Conservation (phyloP, 2,113 vertebrate species). For the Neolamprologus hecqui region DNA sequence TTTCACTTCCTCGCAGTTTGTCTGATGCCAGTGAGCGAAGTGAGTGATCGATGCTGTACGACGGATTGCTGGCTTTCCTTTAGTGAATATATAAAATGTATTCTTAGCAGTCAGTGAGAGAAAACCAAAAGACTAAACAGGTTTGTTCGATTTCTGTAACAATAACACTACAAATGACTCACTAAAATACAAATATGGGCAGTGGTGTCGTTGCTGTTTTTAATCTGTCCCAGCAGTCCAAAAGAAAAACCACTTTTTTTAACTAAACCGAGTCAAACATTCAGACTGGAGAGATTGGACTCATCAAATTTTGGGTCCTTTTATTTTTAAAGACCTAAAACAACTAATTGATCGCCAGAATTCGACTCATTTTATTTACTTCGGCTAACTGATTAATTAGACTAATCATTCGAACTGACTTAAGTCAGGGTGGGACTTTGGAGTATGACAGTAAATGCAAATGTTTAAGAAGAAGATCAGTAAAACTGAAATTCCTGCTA, state of each 20-base stretch:
- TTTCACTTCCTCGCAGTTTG: neutral
- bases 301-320: neutral
- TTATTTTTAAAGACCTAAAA: neutral
- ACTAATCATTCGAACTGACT: neutral
- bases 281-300: neutral
- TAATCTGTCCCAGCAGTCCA: neutral
- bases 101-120: neutral
- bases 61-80: neutral
- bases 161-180: neutral
- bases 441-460: neutral
- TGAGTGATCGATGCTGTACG: rapidly evolving
- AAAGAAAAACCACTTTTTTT: neutral
- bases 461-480: rapidly evolving
- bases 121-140: neutral
- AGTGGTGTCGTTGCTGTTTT: neutral
- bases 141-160: neutral
- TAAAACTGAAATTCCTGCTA: neutral
- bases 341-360: neutral
- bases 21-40: neutral
- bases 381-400: neutral
- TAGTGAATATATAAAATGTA: rapidly evolving
- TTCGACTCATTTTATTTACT: neutral
- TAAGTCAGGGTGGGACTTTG: neutral
- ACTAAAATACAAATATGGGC: neutral
- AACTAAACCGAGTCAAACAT: neutral